Evolutionary conservation across 2,113 vertebrate genomes (phyloP), one percentile per base, ranked within the genome.

Genomic region (Lophura nycthemera): DNA sequence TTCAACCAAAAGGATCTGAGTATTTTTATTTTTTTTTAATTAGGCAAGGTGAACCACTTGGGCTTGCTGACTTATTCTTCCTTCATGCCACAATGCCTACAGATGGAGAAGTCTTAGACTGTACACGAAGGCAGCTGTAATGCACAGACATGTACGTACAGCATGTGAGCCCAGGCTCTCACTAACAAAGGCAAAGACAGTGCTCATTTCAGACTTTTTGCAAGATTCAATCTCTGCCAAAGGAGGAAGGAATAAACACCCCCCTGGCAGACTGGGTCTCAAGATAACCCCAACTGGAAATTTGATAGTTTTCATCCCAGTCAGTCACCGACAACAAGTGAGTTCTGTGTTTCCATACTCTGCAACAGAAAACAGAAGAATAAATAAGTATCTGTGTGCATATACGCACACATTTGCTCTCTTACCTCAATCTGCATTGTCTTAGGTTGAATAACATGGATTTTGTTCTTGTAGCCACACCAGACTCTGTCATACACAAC

Each of bases 381-480:
- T 24, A 85, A 73, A 75, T 9, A 77, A 24, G 45, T 38, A 10
- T 0, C 1, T 63, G 80, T 3, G n/a, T 24, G 65, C 6, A 36
- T 0, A 0, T 13, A n/a, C 24, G 63, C 6, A 40, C 0, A 0
- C 15, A 6, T 21, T 7, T 72, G 10, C 19, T 47, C 48, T 80
- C 97, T 82, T 88, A 97, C 99, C 98, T 99, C 99, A 3, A 99
- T 99, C 97, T 99, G 99, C 99, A 99, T 99, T 6, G 98, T 99
- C 97, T 99, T 99, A 27, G 99, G 99, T 96, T 99, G 99, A 96
- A 99, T 99, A 86, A 99, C 99, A 27, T 99, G 99, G 95, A 99
- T 98, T 97, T 99, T 99, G 97, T 99, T 99, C 98, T 99, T 99
- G 96, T 99, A 99, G 89, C 99, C 99, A 30, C 99, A 99, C 99